Evolutionary conservation across 2,888 invertebrate species (phyloP), one percentile per base, ranked within the genome.

Genomic region (Mamestra brassicae): DNA sequence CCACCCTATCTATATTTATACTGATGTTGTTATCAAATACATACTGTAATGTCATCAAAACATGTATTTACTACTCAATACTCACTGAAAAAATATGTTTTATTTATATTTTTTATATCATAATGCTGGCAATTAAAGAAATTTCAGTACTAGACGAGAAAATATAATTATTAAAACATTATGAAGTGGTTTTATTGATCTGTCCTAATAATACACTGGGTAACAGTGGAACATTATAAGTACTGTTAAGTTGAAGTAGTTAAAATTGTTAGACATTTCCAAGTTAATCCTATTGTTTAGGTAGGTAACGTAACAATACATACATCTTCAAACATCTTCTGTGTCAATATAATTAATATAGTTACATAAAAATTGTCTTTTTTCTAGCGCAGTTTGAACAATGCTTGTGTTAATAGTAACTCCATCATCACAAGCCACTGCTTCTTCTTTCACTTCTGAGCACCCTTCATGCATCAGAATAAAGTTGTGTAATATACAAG

Each of bases 401-500:
- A 96, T 91, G 78, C 89, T 90, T 57, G 90, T 92, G 78, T 95
- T 95, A 73, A 96, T 93, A 36, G 90, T 90, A 26, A 96, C 91
- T 76, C 92, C 93, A 87, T 95, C 94, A 87, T 95, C 94, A 91
- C 92, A 94, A 17, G 89, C 81, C 13, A 95, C 87, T 4, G 88
- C 74, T 89, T 96, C 96, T 78, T 95, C 92, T 80, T 96, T 96
- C 0, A 96, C 86, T 78, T 90, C 88, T 34, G 92, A 83, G 80
- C 89, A 91, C 3, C 96, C 96, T 89, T 96, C 96, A 88, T 95
- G 94, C 71, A 94, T 88, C 71, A 96, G 79, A 69, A 96, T 90
- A 89, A 96, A 95, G 86, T 96, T 96, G 78, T 96, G 96, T 55
- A 96, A 84, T 62, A 95, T 93, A 91, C 96, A 96, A 8, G 95